Base-by-base conservation (phyloP, 2,797 vertebrate species). In the Semotilus atromaculatus region DNA sequence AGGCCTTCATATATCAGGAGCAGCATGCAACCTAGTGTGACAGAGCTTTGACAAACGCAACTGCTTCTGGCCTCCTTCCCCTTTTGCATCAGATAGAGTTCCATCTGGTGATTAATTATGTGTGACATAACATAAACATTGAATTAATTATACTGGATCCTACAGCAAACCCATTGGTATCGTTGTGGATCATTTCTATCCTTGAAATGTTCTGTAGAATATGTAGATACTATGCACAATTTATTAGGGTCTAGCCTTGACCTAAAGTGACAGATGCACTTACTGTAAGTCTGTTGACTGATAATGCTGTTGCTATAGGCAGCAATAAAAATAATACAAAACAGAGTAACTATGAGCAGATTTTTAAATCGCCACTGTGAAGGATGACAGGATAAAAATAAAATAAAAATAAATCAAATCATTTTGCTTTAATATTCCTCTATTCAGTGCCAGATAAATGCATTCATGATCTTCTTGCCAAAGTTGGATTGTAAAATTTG, bases 201-300 rank as follows among this genome's bases (percentile, higher is more conserved):
- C 5, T 34, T 48, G 45, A 51, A 51, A 73, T 19, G 16, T 60
- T 23, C n/a, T 62, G 21, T 1, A 80, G 43, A 53, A n/a, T 60
- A 21, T 80, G 10, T 34, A 16, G 26, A 31, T 53, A 38, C 5
- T 26, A 19, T 55, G 23, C 45, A 38, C 31, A 36, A 48, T 82
- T 64, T 64, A 73, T 82, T 73, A 73, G 29, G 29, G 0, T 43
- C 14, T 82, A 60, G 40, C 81, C 81, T 48, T 74, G 70, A 82
- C 71, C 70, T 73, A 45, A 45, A 82, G 34, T 76, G 34, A 60
- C 31, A 23, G 19, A 68, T 38, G 60, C 77, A 51, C 45, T 80
- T n/a, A 31, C 3, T 31, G 31, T 31, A 38, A 36, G 29, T 60
- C 29, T 64, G 16, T 10, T 51, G 13, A 64, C 21, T 74, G 58